Evolutionary conservation across 1,140 invertebrate genomes (phyloP).

Genomic region (Thaumatotibia leucotreta): DNA sequence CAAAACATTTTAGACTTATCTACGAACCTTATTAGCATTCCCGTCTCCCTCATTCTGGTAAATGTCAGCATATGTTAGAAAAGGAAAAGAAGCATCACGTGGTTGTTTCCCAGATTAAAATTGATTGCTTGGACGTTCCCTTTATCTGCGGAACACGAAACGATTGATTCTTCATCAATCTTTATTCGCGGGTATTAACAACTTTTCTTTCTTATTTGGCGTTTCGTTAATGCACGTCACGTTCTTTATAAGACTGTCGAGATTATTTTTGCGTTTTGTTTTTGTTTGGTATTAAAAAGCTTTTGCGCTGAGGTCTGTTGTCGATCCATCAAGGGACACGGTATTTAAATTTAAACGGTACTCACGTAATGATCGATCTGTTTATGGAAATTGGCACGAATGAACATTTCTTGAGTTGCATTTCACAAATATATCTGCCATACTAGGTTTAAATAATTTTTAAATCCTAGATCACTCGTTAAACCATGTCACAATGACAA

Average conservation of each 20-base stretch:
- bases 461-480: not conserved
- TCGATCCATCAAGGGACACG: constrained; percentile 6
- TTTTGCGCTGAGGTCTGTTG: not conserved
- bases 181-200: constrained; percentile 62
- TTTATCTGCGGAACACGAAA: constrained; percentile 58
- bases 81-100: constrained; percentile 34
- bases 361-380: not conserved
- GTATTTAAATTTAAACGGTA: constrained; percentile 8
- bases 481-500: no score
- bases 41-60: constrained; percentile 34
- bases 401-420: not conserved
- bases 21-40: constrained; percentile 35
- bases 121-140: constrained; percentile 64
- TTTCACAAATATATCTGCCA: no score
- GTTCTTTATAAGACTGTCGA: constrained; percentile 1
- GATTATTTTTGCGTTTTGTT: constrained; percentile 13
- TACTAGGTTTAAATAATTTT: not conserved
- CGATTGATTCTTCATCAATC: constrained; percentile 74
- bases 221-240: constrained; percentile 13
- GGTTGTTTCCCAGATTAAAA: constrained; percentile 64
- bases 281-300: constrained; percentile 10
- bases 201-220: constrained; percentile 39
- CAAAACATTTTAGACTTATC: not conserved
- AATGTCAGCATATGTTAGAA: constrained; percentile 16
- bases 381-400: not conserved